Conservation (phyloP, 1,140 invertebrate genomes). For the Leucophenga varia region DNA sequence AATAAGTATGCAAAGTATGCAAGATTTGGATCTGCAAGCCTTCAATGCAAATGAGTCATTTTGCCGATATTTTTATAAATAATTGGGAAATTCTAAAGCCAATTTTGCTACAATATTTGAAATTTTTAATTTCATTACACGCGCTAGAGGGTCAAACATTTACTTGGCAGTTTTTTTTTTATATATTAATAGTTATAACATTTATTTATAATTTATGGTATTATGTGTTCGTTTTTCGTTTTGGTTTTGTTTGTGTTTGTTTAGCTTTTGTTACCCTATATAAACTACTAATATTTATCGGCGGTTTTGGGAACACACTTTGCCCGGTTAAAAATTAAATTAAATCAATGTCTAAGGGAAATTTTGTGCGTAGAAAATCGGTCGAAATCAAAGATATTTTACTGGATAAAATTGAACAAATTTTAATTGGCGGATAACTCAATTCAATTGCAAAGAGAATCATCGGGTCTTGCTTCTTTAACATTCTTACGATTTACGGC, state of each 20-base stretch:
- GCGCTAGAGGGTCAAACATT: slow-evolving; percentile 44
- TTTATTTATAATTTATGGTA: slow-evolving; percentile 22
- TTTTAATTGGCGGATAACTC: neutral
- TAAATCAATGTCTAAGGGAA: slow-evolving; percentile 6
- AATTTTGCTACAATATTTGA: slow-evolving; percentile 9
- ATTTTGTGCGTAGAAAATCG: slow-evolving; percentile 32
- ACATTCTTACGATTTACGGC: slow-evolving; percentile 7
- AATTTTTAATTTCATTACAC: no score
- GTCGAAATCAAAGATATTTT: neutral
- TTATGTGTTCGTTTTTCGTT: slow-evolving; percentile 15
- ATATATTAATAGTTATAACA: no score
- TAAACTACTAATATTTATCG: slow-evolving; percentile 51
- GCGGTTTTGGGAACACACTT: slow-evolving; percentile 49
- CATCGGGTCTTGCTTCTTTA: no score
- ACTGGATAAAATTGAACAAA: no score
- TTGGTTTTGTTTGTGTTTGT: slow-evolving; percentile 17
- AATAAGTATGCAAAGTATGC: slow-evolving; percentile 26
- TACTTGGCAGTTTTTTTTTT: slow-evolving; percentile 40
- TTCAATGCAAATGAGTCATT: slow-evolving; percentile 1
- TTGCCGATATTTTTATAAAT: no score
- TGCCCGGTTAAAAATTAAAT: slow-evolving; percentile 28
- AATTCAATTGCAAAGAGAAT: neutral
- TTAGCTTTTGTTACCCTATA: slow-evolving; percentile 38
- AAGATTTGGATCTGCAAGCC: slow-evolving; percentile 15
- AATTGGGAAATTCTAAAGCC: no score